Evolutionary conservation across 2,113 vertebrate genomes (phyloP).

Genomic region (Cryptotis parvus): DNA sequence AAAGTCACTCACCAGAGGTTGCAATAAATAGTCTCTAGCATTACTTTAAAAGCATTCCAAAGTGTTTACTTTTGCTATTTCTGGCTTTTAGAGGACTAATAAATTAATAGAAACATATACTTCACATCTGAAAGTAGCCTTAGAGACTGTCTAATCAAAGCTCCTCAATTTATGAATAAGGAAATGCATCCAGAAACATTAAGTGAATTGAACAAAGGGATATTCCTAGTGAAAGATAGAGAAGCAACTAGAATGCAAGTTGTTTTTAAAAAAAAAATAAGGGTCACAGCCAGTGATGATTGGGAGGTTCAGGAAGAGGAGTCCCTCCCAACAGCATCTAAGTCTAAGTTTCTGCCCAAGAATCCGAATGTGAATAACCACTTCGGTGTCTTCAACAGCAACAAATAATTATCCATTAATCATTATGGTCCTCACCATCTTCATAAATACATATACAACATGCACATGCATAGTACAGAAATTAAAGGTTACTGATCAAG

Average conservation of each 20-base stretch:
- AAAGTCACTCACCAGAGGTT: conserved; percentile 60
- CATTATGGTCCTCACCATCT: too few relatives aligned
- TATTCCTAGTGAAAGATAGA: neutral
- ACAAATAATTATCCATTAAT: too few relatives aligned
- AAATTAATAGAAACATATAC: conserved; percentile 62
- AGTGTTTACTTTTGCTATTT: conserved; percentile 76
- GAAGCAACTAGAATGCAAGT: conserved; percentile 34
- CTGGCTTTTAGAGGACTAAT: conserved; percentile 78
- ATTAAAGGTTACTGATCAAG: conserved; percentile 46
- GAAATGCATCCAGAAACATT: conserved; percentile 25
- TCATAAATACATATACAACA: conserved; percentile 16
- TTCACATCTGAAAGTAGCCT: conserved; percentile 48
- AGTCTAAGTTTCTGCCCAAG: too few relatives aligned
- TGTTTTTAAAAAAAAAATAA: too few relatives aligned
- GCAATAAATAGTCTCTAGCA: conserved; percentile 64
- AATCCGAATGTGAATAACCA: neutral
- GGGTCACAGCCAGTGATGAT: too few relatives aligned
- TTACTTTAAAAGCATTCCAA: conserved; percentile 68
- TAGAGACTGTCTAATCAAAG: conserved; percentile 34
- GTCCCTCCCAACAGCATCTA: too few relatives aligned
- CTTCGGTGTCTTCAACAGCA: neutral
- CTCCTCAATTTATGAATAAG: conserved; percentile 30
- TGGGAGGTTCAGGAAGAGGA: too few relatives aligned
- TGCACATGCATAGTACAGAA: neutral
- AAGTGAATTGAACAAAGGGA: conserved; percentile 39